Evolutionary conservation across 1,140 invertebrate genomes (phyloP), one percentile per base, ranked within the genome.

Genomic region (Tachypleus tridentatus): DNA sequence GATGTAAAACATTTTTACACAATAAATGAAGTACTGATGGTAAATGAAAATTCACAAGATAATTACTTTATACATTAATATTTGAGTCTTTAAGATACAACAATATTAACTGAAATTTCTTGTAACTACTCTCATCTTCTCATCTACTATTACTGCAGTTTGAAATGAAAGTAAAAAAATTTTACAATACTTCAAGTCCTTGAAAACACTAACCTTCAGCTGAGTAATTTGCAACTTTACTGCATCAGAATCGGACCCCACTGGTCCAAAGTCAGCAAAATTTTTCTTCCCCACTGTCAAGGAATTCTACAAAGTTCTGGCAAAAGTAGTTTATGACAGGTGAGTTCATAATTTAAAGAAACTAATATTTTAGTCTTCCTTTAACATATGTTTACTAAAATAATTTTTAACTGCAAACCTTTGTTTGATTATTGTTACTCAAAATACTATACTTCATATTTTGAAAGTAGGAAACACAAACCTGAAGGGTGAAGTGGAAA

Each of bases 181-280:
- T 29, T 29, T 29, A 29, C 29, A 29, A 29, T 29, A 29, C 29
- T 29, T 29, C 29, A 29, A 29, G 29, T 29, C 29, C 29, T 29
- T 29, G 8, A 62, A 54, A 50, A 9, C 49, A 66, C 60, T n/a
- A 56, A 67, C 66, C 51, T 93, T 92, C 7, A 98, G 81, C 72
- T 97, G 90, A 59, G 86, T 84, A 73, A 97, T 96, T 78, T 98
- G 95, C 65, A 83, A 83, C 78, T 97, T 97, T 29, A 98, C 92
- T 8, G 89, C 87, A 73, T 93, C 89, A 74, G 96, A 96, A 73
- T 97, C 94, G 29, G 91, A 85, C 7, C 91, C 91, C 5, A 98
- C 82, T 3, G 89, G 83, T 51, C 91, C 92, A 82, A 98, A 85
- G 1, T 82, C 82, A 7, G 48, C 52, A 29, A 74, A 97, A 91